Evolutionary conservation across 2,797 vertebrate species (phyloP), one percentile per base, ranked within the genome.

Genomic region (Myotis vivesi): DNA sequence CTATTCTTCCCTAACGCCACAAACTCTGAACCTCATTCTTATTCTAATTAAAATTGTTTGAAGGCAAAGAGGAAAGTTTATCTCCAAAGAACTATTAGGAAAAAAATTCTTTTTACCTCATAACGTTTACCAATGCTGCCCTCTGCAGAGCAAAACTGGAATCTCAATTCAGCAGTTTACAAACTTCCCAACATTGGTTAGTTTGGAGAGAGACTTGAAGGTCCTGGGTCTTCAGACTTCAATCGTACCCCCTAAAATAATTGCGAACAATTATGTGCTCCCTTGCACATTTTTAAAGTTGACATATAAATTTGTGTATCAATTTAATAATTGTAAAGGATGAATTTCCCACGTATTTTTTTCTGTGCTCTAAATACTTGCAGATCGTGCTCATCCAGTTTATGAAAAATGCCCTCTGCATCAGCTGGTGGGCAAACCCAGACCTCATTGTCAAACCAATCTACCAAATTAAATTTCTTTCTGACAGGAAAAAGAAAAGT

Each of bases 111-210:
- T 20, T 46, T 66, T 83, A 19, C 0, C 11, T 4, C 8, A 3
- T 68, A 93, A 96, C 6, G 23, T 75, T 97, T 87, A 46, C 36
- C 96, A 95, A 96, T 95, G 90, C 96, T 97, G 96, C 97, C 97
- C 93, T 75, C 97, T 97, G 73, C 95, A 92, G 97, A 85, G 51
- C 38, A 92, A 81, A 92, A 51, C 38, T 76, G 62, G 84, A 94
- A 97, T 84, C 9, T 73, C 71, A 88, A 11, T 3, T 75, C 11
- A 49, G 72, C 12, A 1, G 9, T 72, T 75, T 6, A 55, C 20
- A n/a, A 64, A 88, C n/a, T 49, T 49, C 10, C 36, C 30, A 38
- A 9, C 9, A 10, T 13, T 2, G 2, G 33, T 38, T 62, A 38
- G 2, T 57, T 38, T 53, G 20, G 9, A 64, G 38, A 44, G n/a